Percentiles rank a stretch among this genome's conserved stretches.
These are phyloP conservation scores for Gymnoscopelus braueri DNA, from an alignment of 2,797 vertebrate species.

Conservation along the genomic window DNA sequence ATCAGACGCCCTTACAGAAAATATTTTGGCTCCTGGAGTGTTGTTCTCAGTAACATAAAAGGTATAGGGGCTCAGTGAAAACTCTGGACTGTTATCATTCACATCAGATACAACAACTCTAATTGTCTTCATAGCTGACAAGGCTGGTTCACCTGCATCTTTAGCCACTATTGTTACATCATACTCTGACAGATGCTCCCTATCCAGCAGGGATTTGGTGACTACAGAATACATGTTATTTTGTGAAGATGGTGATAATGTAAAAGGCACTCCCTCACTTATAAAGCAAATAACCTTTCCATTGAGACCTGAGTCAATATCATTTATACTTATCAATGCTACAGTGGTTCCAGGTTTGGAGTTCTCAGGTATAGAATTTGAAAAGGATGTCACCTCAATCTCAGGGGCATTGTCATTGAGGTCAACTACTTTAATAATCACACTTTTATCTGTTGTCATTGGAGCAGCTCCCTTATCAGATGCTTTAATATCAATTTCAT, in stretches of 20 bases:
- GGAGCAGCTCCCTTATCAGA: conserved; percentile 73
- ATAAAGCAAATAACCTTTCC: conserved; percentile 70
- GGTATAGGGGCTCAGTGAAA: conserved; percentile 56
- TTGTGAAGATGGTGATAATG: conserved; percentile 61
- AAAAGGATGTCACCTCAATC: conserved; percentile 75
- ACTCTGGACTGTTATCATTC: conserved; percentile 76
- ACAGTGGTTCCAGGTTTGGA: conserved; percentile 71
- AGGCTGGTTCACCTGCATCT: conserved; percentile 63
- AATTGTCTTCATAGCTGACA: conserved; percentile 65
- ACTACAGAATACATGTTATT: conserved; percentile 76
- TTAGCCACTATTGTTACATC: conserved; percentile 65
- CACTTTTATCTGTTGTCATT: conserved; percentile 75
- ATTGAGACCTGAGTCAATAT: conserved; percentile 73
- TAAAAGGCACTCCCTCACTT: conserved; percentile 65
- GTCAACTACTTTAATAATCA: conserved; percentile 77
- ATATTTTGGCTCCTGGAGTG: conserved; percentile 56
- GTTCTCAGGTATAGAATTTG: conserved; percentile 76
- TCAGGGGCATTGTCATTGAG: conserved; percentile 81
- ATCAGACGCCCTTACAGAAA: conserved; percentile 73
- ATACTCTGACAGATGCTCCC: conserved; percentile 67
- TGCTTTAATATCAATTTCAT: conserved; percentile 79
- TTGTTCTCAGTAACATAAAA: conserved; percentile 79
- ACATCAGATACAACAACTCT: conserved; percentile 73
- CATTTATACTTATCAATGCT: conserved; percentile 73
- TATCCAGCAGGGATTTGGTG: conserved; percentile 66